phyloP scores from a whole-genome alignment of 2,797 vertebrate genomes.

The Hypotaenidia okinawae region DNA sequence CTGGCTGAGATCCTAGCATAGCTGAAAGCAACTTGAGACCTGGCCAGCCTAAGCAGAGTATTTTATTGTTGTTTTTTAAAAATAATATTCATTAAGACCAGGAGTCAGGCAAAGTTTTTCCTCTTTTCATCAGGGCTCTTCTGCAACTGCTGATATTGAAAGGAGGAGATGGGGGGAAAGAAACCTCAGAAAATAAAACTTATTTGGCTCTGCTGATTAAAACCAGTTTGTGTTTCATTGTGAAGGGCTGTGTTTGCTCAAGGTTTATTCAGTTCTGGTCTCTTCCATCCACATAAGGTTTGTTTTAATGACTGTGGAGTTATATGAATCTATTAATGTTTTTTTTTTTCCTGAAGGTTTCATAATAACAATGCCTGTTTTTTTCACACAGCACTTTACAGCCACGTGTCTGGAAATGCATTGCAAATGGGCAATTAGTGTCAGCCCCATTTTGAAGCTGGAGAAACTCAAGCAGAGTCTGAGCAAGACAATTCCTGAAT shows the following conservation, averaged over 20 bases:
- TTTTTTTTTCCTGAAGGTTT: slow-evolving; percentile 31
- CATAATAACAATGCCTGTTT: not conserved
- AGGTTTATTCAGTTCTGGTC: slow-evolving; percentile 41
- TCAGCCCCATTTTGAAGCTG: not conserved
- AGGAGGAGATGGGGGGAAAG: not conserved
- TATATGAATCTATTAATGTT: slow-evolving; percentile 29
- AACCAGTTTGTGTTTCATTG: slow-evolving; percentile 66
- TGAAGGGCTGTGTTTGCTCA: slow-evolving; percentile 64
- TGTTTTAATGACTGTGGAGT: slow-evolving; percentile 9
- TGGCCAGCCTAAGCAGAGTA: slow-evolving; percentile 40
- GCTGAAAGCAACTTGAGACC: slow-evolving; percentile 8
- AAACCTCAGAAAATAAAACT: slow-evolving; percentile 25
- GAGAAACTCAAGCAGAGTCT: not conserved
- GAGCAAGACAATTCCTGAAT: not conserved
- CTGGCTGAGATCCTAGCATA: not conserved
- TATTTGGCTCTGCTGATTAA: slow-evolving; percentile 39
- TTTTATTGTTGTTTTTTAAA: slow-evolving; percentile 39
- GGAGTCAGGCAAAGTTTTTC: slow-evolving; percentile 49
- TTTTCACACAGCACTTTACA: not conserved
- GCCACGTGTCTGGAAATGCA: slow-evolving; percentile 1
- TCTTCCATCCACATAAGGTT: slow-evolving; percentile 46
- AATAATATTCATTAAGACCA: slow-evolving; percentile 52
- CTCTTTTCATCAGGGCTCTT: not conserved
- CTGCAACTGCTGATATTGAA: slow-evolving; percentile 25
- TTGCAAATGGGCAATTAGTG: slow-evolving; percentile 8